A percentile compares a stretch with the other conserved stretches of the same genome.
phyloP scores from a whole-genome alignment of 2,888 invertebrate genomes.

The Hemistola chrysoprasaria region DNA sequence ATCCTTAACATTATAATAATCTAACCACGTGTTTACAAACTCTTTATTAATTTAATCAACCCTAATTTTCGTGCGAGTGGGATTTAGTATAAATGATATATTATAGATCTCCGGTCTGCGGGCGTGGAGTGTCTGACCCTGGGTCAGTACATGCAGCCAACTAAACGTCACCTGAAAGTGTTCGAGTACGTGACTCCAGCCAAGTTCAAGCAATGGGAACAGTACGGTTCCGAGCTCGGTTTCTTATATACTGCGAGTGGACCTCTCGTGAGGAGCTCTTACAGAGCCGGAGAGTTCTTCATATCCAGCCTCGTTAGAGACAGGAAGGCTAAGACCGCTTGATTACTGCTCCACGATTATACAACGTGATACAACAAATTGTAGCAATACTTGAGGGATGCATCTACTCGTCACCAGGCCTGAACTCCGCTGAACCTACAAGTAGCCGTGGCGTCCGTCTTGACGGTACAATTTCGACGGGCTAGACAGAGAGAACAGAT shows the following conservation, averaged over 20 bases:
- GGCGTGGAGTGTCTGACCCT: conserved; percentile 98
- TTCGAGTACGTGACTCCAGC: conserved; percentile 98
- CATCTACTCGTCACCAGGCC: too few species aligned
- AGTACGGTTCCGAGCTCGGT: conserved; percentile 90
- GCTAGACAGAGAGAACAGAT: too few species aligned
- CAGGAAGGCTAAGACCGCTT: conserved; percentile 68
- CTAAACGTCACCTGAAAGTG: conserved; percentile 96
- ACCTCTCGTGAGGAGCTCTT: conserved; percentile 97
- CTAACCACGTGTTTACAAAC: too few species aligned
- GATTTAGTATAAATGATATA: background rate
- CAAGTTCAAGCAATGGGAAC: conserved; percentile 94
- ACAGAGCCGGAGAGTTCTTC: conserved; percentile 98
- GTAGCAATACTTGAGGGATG: too few species aligned
- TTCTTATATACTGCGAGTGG: conserved; percentile 99
- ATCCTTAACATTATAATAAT: too few species aligned
- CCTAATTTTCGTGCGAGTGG: too few species aligned
- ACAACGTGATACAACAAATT: too few species aligned
- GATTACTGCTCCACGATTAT: conserved; percentile 29
- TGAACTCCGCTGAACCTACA: too few species aligned
- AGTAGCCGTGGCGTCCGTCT: too few species aligned
- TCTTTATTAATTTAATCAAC: too few species aligned
- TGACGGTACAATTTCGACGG: too few species aligned
- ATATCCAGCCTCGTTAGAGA: conserved; percentile 90
- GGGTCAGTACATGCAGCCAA: conserved; percentile 99
- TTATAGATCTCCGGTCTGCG: conserved; percentile 87